These are phyloP conservation scores for Leucoraja ocellata DNA, from an alignment of 2,797 vertebrate genomes.

Conservation along the genomic window DNA sequence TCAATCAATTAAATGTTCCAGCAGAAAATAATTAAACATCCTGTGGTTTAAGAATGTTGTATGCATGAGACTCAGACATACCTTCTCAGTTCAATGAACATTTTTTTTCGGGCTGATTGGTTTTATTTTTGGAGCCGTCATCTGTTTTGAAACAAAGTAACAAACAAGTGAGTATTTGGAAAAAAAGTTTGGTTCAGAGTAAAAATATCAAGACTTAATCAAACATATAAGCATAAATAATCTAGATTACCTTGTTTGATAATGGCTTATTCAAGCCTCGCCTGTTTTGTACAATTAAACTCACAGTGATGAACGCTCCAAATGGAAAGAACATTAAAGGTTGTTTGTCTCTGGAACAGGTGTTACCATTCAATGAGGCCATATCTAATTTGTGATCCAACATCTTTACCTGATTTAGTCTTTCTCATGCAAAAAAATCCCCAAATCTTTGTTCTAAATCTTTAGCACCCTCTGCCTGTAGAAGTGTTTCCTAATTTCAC, in stretches of 20 bases:
- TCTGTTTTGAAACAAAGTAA: slow-evolving; percentile 71
- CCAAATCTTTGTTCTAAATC: too few species aligned
- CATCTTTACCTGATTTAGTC: too few species aligned
- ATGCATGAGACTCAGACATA: slow-evolving; percentile 61
- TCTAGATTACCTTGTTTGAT: not conserved
- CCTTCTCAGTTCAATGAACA: slow-evolving; percentile 89
- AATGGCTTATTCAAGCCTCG: not conserved
- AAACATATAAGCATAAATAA: not conserved
- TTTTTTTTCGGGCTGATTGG: slow-evolving; percentile 73
- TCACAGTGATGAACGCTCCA: not conserved
- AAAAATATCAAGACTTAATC: not conserved
- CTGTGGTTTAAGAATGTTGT: not conserved
- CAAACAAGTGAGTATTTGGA: slow-evolving; percentile 40
- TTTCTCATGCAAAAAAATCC: too few species aligned
- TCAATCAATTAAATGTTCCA: not conserved
- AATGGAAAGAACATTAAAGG: not conserved
- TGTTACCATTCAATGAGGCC: too few species aligned
- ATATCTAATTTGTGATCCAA: too few species aligned
- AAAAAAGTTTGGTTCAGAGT: not conserved
- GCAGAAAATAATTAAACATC: not conserved
- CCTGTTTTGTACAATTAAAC: not conserved
- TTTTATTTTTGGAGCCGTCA: slow-evolving; percentile 71
- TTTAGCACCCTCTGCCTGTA: too few species aligned
- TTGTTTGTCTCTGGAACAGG: too few species aligned
- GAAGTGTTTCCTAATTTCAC: too few species aligned